Percentiles rank a stretch among this genome's conserved stretches.
phyloP scores from a whole-genome alignment of 2,888 invertebrate species.

The Agonopterix arenella region DNA sequence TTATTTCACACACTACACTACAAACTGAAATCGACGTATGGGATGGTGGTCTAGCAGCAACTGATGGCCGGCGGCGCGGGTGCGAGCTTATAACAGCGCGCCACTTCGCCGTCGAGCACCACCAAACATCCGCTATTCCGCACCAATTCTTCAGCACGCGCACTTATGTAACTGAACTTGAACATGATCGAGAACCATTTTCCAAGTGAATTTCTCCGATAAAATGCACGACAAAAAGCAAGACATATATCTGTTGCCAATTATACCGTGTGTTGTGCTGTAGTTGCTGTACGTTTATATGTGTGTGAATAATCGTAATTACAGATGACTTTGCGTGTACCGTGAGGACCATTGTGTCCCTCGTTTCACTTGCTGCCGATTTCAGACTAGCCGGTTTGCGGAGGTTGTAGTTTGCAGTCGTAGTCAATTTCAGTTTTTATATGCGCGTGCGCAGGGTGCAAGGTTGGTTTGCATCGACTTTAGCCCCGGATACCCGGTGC shows the following conservation, averaged over 20 bases:
- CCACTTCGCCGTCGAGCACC: slow-evolving; percentile 67
- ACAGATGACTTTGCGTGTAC: slow-evolving; percentile 49
- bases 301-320: slow-evolving; percentile 50
- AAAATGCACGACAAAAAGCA: slow-evolving; percentile 72
- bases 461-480: background rate
- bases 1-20: slow-evolving; percentile 57
- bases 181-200: slow-evolving; percentile 75
- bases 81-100: slow-evolving; percentile 72
- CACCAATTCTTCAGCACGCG: slow-evolving; percentile 74
- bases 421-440: too few species aligned
- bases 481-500: slow-evolving; percentile 3
- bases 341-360: slow-evolving; percentile 40
- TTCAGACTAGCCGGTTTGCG: slow-evolving; percentile 19
- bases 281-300: slow-evolving; percentile 25
- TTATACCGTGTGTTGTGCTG: slow-evolving; percentile 32
- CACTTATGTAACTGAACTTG: slow-evolving; percentile 77
- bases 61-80: slow-evolving; percentile 60
- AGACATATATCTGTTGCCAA: slow-evolving; percentile 57
- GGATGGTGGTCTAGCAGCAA: slow-evolving; percentile 64
- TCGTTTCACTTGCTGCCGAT: slow-evolving; percentile 54
- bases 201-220: slow-evolving; percentile 77
- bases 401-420: too few species aligned
- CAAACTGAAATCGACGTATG: slow-evolving; percentile 56
- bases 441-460: background rate
- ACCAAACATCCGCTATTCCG: slow-evolving; percentile 77